Percentiles rank a stretch among this genome's conserved stretches.
Evolutionary conservation across 2,797 vertebrate species (phyloP).

Genomic region (Crocidura indochinensis): DNA sequence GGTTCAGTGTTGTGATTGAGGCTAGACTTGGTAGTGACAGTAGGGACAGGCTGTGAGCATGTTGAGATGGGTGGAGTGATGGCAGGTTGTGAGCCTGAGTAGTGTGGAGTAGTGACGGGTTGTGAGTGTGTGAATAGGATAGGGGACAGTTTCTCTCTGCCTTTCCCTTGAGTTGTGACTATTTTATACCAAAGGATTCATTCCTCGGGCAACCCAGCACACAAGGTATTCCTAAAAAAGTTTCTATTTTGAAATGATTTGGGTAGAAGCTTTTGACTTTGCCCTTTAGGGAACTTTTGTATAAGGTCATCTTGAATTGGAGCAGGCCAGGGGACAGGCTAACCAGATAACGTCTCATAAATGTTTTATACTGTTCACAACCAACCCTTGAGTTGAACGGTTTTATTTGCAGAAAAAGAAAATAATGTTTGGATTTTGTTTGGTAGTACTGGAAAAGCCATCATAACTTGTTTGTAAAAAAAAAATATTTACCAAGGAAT

Average conservation of each 20-base stretch:
- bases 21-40: conserved; percentile 47
- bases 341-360: conserved; percentile 63
- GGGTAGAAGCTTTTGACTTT: conserved; percentile 63
- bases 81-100: not conserved
- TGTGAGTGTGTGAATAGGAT: not conserved
- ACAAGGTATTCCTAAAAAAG: conserved; percentile 53
- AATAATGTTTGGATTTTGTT: conserved; percentile 6
- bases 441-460: no score
- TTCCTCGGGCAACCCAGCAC: conserved; percentile 55
- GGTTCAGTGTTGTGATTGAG: conserved; percentile 39
- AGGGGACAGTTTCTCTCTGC: not conserved
- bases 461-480: no score
- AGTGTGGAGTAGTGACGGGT: not conserved
- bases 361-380: conserved; percentile 76
- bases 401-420: conserved; percentile 61
- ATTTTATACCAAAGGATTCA: conserved; percentile 83
- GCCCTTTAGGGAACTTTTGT: conserved; percentile 35
- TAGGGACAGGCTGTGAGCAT: no score
- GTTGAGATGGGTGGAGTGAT: no score
- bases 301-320: not conserved
- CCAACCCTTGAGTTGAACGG: conserved; percentile 67
- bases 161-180: not conserved
- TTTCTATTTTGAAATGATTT: conserved; percentile 80
- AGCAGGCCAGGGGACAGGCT: conserved; percentile 59
- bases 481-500: no score